Percentiles rank a stretch among this genome's conserved stretches.
Conservation (phyloP, 1,140 invertebrate genomes). For the Acyrthosiphon pisum region DNA sequence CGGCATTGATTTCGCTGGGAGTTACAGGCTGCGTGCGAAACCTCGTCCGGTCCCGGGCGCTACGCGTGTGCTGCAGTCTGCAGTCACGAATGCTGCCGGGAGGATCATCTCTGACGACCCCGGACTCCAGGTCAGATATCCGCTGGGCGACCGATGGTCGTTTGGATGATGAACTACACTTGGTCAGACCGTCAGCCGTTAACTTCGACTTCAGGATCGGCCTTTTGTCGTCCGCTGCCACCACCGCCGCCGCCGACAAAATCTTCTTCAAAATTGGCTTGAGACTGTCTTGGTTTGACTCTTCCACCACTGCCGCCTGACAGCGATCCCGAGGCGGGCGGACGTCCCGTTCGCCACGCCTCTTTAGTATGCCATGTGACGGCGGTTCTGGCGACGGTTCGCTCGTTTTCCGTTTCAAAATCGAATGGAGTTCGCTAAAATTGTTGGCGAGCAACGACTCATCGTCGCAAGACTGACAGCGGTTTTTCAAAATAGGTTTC, state of each 20-base stretch:
- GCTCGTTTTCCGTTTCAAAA: conserved; percentile 55
- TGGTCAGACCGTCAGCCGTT: neutral
- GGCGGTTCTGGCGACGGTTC: conserved; percentile 24
- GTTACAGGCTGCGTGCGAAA: conserved; percentile 73
- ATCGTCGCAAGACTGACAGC: conserved; percentile 54
- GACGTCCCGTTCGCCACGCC: neutral
- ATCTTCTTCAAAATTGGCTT: conserved; percentile 43
- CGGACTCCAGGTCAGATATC: conserved; percentile 59
- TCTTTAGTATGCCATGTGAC: conserved; percentile 37
- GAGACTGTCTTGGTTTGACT: neutral
- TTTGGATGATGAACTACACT: neutral
- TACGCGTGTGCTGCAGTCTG: neutral
- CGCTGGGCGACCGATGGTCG: conserved; percentile 60
- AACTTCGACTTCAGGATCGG: conserved; percentile 8
- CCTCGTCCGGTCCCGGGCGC: conserved; percentile 60
- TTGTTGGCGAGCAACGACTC: neutral
- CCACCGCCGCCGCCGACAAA: neutral
- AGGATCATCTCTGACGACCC: neutral
- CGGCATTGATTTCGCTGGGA: conserved; percentile 68
- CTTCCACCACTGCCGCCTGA: neutral
- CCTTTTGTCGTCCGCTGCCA: neutral
- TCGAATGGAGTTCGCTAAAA: conserved; percentile 53
- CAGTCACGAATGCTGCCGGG: neutral
- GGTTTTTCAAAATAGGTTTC: conserved; percentile 80
- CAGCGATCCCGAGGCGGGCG: neutral